phyloP scores from a whole-genome alignment of 2,797 vertebrate species.

The Balearica regulorum region DNA sequence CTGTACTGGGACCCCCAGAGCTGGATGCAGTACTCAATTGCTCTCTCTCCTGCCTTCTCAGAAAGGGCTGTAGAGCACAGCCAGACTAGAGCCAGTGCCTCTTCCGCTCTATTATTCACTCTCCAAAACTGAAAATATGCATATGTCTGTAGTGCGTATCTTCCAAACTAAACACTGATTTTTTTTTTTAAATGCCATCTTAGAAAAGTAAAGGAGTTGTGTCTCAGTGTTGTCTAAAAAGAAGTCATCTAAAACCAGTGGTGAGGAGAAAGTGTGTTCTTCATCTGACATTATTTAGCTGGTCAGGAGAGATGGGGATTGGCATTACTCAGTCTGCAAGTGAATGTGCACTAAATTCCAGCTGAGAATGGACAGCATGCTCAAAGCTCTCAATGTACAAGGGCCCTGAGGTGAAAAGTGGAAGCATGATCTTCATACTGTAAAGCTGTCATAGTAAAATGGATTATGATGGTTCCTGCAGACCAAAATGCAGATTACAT shows the following conservation, averaged over 20 bases:
- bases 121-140: background rate
- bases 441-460: constrained; percentile 13
- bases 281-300: background rate
- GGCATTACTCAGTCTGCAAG: background rate
- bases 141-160: background rate
- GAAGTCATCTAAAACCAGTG: background rate
- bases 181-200: background rate
- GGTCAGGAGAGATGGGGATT: background rate
- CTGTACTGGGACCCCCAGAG: too few relatives aligned
- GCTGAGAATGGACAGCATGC: background rate
- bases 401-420: background rate
- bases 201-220: background rate
- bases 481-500: background rate
- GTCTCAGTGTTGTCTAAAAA: background rate
- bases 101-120: background rate
- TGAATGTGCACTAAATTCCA: constrained; percentile 11
- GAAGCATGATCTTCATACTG: background rate
- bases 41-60: background rate
- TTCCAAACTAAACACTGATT: background rate
- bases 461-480: background rate
- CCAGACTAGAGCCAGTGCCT: background rate
- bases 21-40: background rate
- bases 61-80: background rate
- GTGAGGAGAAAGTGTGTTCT: background rate
- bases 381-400: constrained; percentile 9